Percentiles rank a stretch among this genome's conserved stretches.
phyloP scores from a whole-genome alignment of 2,113 vertebrate species.

The Rattus norvegicus region GRCr8 NC_086025.1:119731001-119731500 shows the following conservation, averaged over 20 bases:
- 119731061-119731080: neutral
- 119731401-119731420: neutral
- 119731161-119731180: accelerated
- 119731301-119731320: too few relatives aligned
- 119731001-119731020: conserved; percentile 74
- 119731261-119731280: neutral
- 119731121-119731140: neutral
- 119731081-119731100: neutral
- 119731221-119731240: too few relatives aligned
- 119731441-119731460: neutral
- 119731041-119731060: conserved; percentile 42
- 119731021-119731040: conserved; percentile 65
- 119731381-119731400: neutral
- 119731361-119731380: neutral
- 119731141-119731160: neutral
- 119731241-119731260: too few relatives aligned
- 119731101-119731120: neutral
- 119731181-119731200: neutral
- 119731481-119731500: neutral
- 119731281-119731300: neutral
- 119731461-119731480: neutral
- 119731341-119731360: neutral
- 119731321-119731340: neutral
- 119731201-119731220: neutral
- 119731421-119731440: neutral